A percentile compares a stretch with the other conserved stretches of the same genome.
phyloP scores from a whole-genome alignment of 64 coral and sea anemone genomes.

The Actinia tenebrosa region DNA sequence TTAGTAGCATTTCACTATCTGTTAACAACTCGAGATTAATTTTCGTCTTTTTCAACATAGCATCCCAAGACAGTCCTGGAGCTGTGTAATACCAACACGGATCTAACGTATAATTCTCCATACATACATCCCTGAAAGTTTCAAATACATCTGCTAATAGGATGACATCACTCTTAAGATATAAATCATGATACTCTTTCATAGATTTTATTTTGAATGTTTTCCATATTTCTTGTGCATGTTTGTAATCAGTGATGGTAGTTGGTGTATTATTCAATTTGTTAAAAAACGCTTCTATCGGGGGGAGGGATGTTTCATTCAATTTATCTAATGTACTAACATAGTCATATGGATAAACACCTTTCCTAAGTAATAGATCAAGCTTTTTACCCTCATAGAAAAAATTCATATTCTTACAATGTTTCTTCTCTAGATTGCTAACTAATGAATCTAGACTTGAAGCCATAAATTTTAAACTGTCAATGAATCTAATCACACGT shows the following conservation, averaged over 20 bases:
- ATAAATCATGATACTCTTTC: background rate
- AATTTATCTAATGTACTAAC: background rate
- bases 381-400: too few relatives aligned
- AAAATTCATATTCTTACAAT: background rate
- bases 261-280: background rate
- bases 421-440: background rate
- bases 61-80: background rate
- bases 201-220: background rate
- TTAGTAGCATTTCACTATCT: background rate
- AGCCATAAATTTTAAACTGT: constrained; percentile 10
- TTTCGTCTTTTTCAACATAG: background rate
- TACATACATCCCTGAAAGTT: background rate
- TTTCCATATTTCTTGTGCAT: background rate
- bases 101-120: background rate
- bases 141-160: background rate
- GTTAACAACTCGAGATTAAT: background rate
- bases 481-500: constrained; percentile 19
- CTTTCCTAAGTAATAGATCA: constrained; percentile 29
- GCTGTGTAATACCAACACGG: background rate
- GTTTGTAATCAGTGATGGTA: too few relatives aligned
- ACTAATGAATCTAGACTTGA: constrained; percentile 16
- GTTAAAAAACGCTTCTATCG: too few relatives aligned
- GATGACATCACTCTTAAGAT: background rate
- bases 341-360: constrained; percentile 42
- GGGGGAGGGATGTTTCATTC: too few relatives aligned